Base-by-base conservation (phyloP, 2,113 vertebrate species). In the Lagopus leucura region DNA sequence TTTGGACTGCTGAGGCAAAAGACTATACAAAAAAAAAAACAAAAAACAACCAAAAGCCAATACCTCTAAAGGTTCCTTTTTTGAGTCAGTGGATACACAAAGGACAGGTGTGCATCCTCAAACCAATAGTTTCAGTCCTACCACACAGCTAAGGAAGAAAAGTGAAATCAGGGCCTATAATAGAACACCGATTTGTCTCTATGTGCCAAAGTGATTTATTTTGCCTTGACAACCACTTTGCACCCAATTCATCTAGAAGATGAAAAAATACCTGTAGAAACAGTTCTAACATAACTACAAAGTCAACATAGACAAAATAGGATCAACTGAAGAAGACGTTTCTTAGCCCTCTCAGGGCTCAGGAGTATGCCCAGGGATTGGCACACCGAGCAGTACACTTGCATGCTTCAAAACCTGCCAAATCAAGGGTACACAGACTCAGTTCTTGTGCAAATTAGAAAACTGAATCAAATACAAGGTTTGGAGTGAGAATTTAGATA, bases 381-480 rank as follows among this genome's bases (percentile, higher is more conserved):
- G 36, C 19, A 27, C 1, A 61, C 43, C 0, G 0, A 77, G n/a
- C 57, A 70, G 20, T 8, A 42, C 5, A 7, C 32, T 30, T 32
- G 30, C 28, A 82, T 50, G 45, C 57, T 64, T 38, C 48, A 73
- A 77, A 83, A 55, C 32, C 11, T 43, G 14, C 32, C 38, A 65
- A 84, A 83, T 78, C 34, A 48, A 91, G 11, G 28, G 13, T 54
- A 85, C 30, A 71, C 10, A 28, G 42, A 38, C 27, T 65, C 30
- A 9, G 8, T 21, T 25, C 63, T n/a, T 61, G 25, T 3, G 1
- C 65, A 78, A 77, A 90, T 1, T 24, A 15, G 40, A 65, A 84
- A 90, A 72, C 2, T 0, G 40, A 42, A 64, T 10, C 0, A 77
- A 74, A 77, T 30, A 36, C 24, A 55, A 42, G 11, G 32, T 9